Base-by-base conservation (phyloP, 2,888 invertebrate genomes). In the Sisyra nigra region DNA sequence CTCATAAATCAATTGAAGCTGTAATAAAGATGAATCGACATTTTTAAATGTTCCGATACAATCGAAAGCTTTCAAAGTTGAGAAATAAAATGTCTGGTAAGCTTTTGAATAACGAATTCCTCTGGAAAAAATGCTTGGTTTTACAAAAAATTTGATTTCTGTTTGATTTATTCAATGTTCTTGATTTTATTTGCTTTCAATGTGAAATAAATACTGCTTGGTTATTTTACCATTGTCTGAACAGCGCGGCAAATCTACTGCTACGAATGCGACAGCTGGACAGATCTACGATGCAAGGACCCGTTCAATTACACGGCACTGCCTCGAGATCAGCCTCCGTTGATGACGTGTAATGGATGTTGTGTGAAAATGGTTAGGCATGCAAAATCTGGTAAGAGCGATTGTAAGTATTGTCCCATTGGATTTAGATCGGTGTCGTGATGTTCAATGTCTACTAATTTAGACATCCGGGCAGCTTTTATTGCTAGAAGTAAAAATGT, bases 311-410 rank as follows among this genome's bases (percentile, higher is more conserved):
- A 87, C 63, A 89, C 89, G 11, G 85, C 86, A 4, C 65, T 88
- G 53, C 88, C 87, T 2, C 69, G 83, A 42, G 86, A 88, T 60
- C 87, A 87, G 62, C 91, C 91, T 6, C 87, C 88, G 1, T 62
- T 88, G 54, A 79, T 83, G 73, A 82, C 83, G 24, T 92, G 92
- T 62, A 81, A 87, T 58, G 92, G 92, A 31, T 92, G 91, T 66
- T 92, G 92, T 65, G 91, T 92, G 46, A 92, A 92, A 69, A 89
- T 92, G 84, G 89, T 92, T 56, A 80, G 89, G 50, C 86, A 89
- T 61, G 80, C 85, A 46, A 84, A 83, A 68, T 82, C 85, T 63
- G 78, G 89, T 89, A 60, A 84, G 86, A 79, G 31, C 18, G 14
- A 31, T 29, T 31, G 42, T 42, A 35, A 42, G 42, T 42, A 42